Evolutionary conservation across 2,797 vertebrate genomes (phyloP), one percentile per base, ranked within the genome.

Genomic region (Nothura maculosa): DNA sequence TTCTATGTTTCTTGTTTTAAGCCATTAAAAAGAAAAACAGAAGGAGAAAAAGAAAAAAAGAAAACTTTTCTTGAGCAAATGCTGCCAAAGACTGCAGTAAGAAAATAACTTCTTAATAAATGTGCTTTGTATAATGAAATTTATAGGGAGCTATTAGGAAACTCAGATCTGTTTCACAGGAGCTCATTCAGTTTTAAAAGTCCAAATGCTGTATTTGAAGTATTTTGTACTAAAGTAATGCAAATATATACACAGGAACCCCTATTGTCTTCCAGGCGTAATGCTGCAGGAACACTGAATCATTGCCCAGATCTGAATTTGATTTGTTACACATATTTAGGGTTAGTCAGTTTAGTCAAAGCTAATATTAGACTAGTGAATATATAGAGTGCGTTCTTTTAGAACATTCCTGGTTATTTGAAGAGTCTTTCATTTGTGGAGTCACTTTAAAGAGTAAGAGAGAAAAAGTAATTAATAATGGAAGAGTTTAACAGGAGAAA

Each of bases 331-430:
- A 7, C 43, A 28, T 6, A 3, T 47, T 47, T 36, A 21, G 10
- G 2, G 3, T 2, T 76, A 22, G 19, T 34, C 5, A 0, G 17
- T 47, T 13, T 18, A 42, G 42, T 19, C 11, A 43, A 21, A 62
- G 10, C 63, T 24, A 15, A n/a, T 8, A 21, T 32, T 60, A 2
- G 3, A 0, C 19, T 13, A 45, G 19, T 20, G 22, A 72, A 9
- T 25, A 43, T 47, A 47, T 22, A 54, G 6, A 3, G 1, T 17
- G 4, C n/a, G 28, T 3, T 62, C 12, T 50, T 67, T 13, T 32
- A 28, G 16, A 19, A 34, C 7, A 52, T 12, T 40, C 11, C 8
- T 0, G 0, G 6, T 28, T 22, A 6, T 50, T 55, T 63, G 30
- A 62, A 28, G 6, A 5, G n/a, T 22, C 7, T 34, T 34, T 47